Conservation (phyloP, 2,113 vertebrate species). For the Malurus elegans region DNA sequence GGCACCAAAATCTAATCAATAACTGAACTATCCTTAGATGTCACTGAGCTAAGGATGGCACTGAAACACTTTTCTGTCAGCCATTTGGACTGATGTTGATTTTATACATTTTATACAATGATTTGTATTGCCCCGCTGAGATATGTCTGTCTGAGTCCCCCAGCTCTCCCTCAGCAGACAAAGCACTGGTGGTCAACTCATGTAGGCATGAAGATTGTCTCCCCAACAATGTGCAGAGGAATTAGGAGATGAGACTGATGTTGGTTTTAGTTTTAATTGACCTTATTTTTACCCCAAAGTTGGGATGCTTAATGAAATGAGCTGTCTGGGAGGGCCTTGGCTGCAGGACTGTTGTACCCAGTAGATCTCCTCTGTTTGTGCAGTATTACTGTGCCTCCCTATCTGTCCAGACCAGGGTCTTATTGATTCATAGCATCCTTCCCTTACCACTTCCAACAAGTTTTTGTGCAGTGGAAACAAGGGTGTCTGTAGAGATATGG, state of each 20-base stretch:
- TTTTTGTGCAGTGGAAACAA: neutral
- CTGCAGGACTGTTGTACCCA: neutral
- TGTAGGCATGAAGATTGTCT: neutral
- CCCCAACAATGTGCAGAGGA: neutral
- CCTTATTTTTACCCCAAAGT: neutral
- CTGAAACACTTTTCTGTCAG: neutral
- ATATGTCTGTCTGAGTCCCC: neutral
- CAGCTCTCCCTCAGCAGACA: neutral
- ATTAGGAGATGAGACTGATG: neutral
- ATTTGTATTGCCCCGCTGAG: neutral
- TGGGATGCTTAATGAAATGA: neutral
- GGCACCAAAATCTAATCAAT: neutral
- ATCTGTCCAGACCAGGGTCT: neutral
- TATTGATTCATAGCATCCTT: neutral
- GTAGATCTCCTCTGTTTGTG: neutral
- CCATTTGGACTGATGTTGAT: neutral
- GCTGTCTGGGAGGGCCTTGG: neutral
- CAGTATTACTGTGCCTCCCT: neutral
- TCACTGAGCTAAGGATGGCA: neutral
- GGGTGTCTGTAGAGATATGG: neutral
- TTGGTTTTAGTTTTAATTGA: neutral
- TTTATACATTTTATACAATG: neutral
- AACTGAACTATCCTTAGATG: neutral
- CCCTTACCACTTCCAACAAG: neutral
- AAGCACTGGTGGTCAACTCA: neutral